Conservation (phyloP, 2,888 invertebrate species). For the Phlogophora meticulosa region DNA sequence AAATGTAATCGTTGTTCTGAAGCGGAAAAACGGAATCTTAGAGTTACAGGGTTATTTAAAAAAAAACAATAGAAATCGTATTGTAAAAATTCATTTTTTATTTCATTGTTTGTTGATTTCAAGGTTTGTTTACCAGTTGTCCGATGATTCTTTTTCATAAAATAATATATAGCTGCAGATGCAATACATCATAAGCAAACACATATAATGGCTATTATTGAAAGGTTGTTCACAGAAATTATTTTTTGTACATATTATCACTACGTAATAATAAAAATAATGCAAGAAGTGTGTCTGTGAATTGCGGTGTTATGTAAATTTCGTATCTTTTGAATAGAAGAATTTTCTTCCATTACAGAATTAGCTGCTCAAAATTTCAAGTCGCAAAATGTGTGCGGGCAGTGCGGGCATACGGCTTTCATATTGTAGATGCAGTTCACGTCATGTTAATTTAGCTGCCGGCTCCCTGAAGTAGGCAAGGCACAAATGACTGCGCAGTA, state of each 20-base stretch:
- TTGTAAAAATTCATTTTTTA: background rate
- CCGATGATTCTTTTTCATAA: background rate
- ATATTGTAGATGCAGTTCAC: too few species aligned
- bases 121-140: conserved; percentile 6
- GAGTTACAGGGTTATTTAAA: too few species aligned
- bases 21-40: background rate
- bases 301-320: background rate
- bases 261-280: background rate
- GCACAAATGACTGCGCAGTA: too few species aligned
- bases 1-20: too few species aligned
- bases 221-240: too few species aligned
- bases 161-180: conserved; percentile 6
- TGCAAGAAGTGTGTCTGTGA: background rate
- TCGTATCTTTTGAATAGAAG: background rate
- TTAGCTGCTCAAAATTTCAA: background rate
- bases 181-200: background rate
- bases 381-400: background rate
- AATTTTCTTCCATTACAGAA: too few species aligned
- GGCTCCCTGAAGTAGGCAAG: too few species aligned
- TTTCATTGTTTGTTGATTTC: background rate
- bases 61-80: background rate
- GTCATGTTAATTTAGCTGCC: too few species aligned
- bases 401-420: too few species aligned
- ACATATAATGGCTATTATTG: background rate
- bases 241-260: too few species aligned